Base-by-base conservation (phyloP, 2,113 vertebrate genomes). In the Sturnus vulgaris region DNA sequence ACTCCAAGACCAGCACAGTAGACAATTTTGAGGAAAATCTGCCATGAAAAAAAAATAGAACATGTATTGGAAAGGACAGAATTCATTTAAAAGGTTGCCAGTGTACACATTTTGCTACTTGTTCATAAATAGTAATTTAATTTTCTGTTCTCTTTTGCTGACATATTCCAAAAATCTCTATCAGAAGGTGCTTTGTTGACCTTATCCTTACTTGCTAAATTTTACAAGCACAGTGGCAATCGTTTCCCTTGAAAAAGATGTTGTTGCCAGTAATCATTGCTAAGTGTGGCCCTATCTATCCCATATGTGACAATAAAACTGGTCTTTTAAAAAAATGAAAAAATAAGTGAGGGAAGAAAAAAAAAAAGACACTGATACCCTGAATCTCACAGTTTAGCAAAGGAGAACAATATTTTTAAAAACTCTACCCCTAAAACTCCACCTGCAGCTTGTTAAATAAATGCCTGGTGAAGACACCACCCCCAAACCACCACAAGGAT, bases 121-220 rank as follows among this genome's bases (percentile, higher is more conserved):
- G 95, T 97, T 95, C 96, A 97, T 96, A 96, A 97, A 91, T 37
- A 88, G 47, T 97, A 98, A 98, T 97, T 96, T 93, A 96, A 97
- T 98, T 97, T 97, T 91, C 84, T 90, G 18, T 73, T 90, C 88
- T 73, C 22, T 87, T 94, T 89, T 96, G 96, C 96, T 97, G 96
- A 96, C 87, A 63, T 70, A 42, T 82, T 85, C 56, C 11, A 92
- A 93, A 97, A 97, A 88, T 42, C 47, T 90, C 60, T 90, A 30
- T 92, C 13, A 22, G 82, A 91, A 77, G n/a, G n/a, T 78, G 50
- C 44, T 94, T 18, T 52, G 40, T 76, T 95, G 94, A 95, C 96
- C 95, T 97, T 91, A 77, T 25, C 18, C 19, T 90, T 79, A 23
- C 68, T 71, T 81, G 53, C 52, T 88, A 81, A 94, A 68, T 86